These are phyloP conservation scores for Anaspis maculata DNA, from an alignment of 2,888 invertebrate genomes.

Conservation along the genomic window DNA sequence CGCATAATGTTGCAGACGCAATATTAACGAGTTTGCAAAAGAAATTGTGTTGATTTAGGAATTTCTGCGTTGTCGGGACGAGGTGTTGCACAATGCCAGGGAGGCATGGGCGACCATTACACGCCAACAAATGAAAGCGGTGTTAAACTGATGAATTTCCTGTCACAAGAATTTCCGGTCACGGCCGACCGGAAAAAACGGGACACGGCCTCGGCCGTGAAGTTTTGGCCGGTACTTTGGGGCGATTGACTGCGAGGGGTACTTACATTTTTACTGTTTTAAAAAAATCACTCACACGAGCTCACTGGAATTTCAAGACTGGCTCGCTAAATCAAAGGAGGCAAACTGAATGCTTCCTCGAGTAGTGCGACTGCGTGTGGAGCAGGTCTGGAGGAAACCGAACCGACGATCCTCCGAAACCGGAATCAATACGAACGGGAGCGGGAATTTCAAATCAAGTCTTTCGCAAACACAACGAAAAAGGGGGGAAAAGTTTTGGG, in stretches of 20 bases:
- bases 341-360: too few relatives aligned
- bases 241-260: conserved; percentile 2
- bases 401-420: conserved; percentile 26
- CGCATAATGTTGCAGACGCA: background rate
- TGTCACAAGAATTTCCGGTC: too few relatives aligned
- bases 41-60: background rate
- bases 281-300: conserved; percentile 41
- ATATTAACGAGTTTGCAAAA: background rate
- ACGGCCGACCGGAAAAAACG: conserved; percentile 18
- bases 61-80: background rate
- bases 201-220: background rate
- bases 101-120: conserved; percentile 26
- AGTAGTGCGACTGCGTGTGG: conserved; percentile 18
- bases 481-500: conserved; percentile 1
- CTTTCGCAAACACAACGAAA: too few relatives aligned
- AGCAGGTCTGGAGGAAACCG: conserved; percentile 22
- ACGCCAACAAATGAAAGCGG: too few relatives aligned
- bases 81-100: conserved; percentile 11
- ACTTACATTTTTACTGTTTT: conserved; percentile 43
- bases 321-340: conserved; percentile 27
- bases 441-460: conserved; percentile 31
- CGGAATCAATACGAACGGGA: conserved; percentile 31
- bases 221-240: background rate
- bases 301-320: conserved; percentile 30
- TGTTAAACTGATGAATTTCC: too few relatives aligned